phyloP scores from a whole-genome alignment of 2,797 vertebrate genomes.

The Myiotriccus ornatus region DNA sequence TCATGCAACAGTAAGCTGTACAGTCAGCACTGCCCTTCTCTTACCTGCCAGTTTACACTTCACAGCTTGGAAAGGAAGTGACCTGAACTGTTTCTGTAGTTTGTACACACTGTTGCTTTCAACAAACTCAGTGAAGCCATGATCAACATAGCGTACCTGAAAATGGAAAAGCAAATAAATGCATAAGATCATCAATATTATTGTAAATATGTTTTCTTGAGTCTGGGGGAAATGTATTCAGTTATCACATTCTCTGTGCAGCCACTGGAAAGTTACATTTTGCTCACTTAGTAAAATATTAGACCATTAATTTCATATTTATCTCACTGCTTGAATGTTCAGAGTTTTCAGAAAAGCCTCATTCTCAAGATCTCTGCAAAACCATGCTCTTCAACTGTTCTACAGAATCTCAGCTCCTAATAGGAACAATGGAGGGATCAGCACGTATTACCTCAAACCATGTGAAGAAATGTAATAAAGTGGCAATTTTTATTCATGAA shows the following conservation, averaged over 20 bases:
- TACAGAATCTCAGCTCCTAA: not conserved
- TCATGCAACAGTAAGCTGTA: not conserved
- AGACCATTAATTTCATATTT: not conserved
- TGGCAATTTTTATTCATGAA: not conserved
- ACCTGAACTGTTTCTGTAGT: slow-evolving; percentile 81
- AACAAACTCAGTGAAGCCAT: slow-evolving; percentile 86
- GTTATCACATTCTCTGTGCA: not conserved
- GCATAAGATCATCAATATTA: not conserved
- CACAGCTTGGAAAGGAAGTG: slow-evolving; percentile 87
- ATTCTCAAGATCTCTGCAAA: not conserved
- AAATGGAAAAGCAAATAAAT: slow-evolving; percentile 11
- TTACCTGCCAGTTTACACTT: slow-evolving; percentile 94
- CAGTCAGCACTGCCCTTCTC: not conserved
- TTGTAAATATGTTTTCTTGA: not conserved
- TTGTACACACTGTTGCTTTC: slow-evolving; percentile 77
- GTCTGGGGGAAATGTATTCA: not conserved
- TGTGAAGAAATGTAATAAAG: not conserved
- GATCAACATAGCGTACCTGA: slow-evolving; percentile 90
- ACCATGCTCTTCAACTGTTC: not conserved
- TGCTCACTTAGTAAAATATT: not conserved
- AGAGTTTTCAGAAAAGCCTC: not conserved
- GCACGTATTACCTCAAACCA: not conserved
- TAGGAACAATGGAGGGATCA: not conserved
- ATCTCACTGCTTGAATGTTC: not conserved
- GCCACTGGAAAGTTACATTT: not conserved